A percentile compares a stretch with the other conserved stretches of the same genome.
Evolutionary conservation across 2,797 vertebrate genomes (phyloP).

Genomic region (Bovichtus diacanthus): DNA sequence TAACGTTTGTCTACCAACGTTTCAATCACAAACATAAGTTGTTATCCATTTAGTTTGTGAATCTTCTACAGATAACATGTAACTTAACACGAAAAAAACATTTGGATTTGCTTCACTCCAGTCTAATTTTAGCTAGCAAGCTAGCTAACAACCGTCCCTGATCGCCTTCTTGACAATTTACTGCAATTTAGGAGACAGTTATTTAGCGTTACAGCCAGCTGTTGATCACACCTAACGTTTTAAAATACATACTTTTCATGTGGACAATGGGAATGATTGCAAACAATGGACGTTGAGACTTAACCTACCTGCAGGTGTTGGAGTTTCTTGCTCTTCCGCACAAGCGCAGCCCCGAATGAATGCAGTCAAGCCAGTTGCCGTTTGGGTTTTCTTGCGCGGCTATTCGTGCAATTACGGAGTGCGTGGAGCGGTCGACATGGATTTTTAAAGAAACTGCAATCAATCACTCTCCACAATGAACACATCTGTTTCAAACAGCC

Average conservation of each 20-base stretch:
- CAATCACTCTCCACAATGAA: not conserved
- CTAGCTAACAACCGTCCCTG: conserved; percentile 23
- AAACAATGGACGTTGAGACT: not conserved
- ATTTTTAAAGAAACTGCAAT: not conserved
- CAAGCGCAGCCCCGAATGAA: not conserved
- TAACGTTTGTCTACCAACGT: not conserved
- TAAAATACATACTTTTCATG: fast-evolving
- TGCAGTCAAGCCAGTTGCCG: not conserved
- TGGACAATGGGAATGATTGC: fast-evolving
- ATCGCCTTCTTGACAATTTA: not conserved
- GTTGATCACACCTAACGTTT: not conserved
- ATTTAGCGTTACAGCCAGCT: not conserved
- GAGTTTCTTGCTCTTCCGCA: conserved; percentile 20
- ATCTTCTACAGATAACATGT: fast-evolving
- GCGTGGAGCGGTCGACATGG: not conserved
- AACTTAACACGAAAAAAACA: fast-evolving
- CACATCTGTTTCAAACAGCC: not conserved
- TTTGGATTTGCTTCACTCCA: not conserved
- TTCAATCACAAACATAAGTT: fast-evolving
- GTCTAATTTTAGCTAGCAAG: conserved; percentile 15
- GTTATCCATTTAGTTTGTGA: fast-evolving
- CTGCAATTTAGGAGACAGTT: not conserved
- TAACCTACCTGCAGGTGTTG: conserved; percentile 13
- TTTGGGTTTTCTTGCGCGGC: not conserved
- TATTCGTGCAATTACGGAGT: not conserved